Evolutionary conservation across 2,113 vertebrate species (phyloP).

Genomic region (Engraulis encrasicolus): DNA sequence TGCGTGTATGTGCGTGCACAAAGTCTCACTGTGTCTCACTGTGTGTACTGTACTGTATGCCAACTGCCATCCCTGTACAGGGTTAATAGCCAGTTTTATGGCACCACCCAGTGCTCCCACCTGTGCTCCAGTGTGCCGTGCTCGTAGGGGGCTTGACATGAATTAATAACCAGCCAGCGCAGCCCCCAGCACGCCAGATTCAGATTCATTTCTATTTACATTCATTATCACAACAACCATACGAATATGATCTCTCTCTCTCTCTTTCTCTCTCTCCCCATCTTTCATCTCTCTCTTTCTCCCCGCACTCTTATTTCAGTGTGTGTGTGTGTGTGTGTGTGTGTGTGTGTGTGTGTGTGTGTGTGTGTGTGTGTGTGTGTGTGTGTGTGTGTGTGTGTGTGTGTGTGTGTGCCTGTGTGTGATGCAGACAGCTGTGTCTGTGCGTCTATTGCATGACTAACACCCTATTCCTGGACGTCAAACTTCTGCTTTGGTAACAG

Average conservation of each 20-base stretch:
- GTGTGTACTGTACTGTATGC: background rate
- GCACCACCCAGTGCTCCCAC: background rate
- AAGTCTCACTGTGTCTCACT: too few relatives aligned
- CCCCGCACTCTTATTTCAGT: too few relatives aligned
- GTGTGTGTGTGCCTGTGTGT: too few relatives aligned
- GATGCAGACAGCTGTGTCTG: too few relatives aligned
- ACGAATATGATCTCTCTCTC: background rate
- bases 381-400: too few relatives aligned
- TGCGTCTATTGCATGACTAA: too few relatives aligned
- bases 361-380: too few relatives aligned
- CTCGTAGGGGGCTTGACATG: background rate
- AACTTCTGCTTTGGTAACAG: too few relatives aligned
- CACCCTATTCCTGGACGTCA: too few relatives aligned
- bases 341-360: background rate
- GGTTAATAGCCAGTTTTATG: background rate
- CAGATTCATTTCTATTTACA: conserved; percentile 12
- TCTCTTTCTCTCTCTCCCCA: too few relatives aligned
- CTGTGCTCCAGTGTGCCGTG: background rate
- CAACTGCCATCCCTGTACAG: background rate
- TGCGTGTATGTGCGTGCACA: background rate
- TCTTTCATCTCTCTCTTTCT: too few relatives aligned
- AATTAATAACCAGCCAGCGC: background rate
- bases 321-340: background rate
- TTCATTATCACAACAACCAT: background rate
- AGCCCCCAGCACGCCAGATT: background rate